Percentiles rank a stretch among this genome's conserved stretches.
phyloP scores from a whole-genome alignment of 1,140 invertebrate species.

The Diuraphis noxia region DNA sequence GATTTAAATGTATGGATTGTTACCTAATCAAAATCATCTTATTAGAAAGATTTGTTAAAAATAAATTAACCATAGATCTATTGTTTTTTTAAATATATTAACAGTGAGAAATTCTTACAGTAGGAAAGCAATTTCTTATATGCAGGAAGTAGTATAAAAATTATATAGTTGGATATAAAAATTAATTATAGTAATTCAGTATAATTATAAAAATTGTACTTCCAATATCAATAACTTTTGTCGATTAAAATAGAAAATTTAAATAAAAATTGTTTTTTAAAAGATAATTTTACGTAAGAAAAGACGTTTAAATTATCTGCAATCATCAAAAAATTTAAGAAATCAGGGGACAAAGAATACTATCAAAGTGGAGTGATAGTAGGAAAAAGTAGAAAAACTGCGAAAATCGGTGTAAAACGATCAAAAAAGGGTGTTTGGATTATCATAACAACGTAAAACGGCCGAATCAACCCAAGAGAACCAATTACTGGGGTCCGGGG shows the following conservation, averaged over 20 bases:
- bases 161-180: not conserved
- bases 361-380: conserved; percentile 29
- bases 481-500: not conserved
- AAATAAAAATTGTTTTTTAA: not conserved
- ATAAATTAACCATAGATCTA: not conserved
- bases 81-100: not conserved
- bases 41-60: not conserved
- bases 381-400: not conserved
- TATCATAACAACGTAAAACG: not conserved
- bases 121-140: not conserved
- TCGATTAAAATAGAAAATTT: not conserved
- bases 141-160: not conserved
- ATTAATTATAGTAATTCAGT: not conserved
- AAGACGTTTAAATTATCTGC: not conserved
- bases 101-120: not conserved
- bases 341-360: not conserved
- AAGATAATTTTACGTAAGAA: not conserved
- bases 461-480: not conserved
- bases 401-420: not conserved
- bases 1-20: not conserved
- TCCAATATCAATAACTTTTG: not conserved
- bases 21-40: not conserved
- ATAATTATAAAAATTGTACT: not conserved
- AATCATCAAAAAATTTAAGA: not conserved
- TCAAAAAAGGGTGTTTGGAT: not conserved